Base-by-base conservation (phyloP, 2,888 invertebrate species). In the Phorcus lineatus region DNA sequence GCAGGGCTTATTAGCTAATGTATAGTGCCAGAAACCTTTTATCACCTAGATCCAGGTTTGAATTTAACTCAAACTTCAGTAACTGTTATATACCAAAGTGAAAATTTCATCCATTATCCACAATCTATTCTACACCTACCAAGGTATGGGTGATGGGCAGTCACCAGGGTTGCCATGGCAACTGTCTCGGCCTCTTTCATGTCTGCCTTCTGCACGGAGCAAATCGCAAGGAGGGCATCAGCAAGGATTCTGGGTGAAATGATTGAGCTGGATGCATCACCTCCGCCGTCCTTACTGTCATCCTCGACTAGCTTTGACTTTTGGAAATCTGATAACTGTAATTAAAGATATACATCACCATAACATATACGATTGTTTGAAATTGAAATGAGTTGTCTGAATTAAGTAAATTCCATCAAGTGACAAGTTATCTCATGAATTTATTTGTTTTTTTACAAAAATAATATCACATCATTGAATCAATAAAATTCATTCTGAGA, bases 121-220 rank as follows among this genome's bases (percentile, higher is more conserved):
- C 47, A 13, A 6, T 11, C 7, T 11, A 13, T 13, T 9, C 6
- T 47, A 47, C 47, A 47, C 47, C 87, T 89, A 94, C 94, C 91
- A 55, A 96, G 95, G 55, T 95, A 94, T 0, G 96, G 96, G 93
- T 97, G 96, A 93, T 97, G 97, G 76, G 96, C 95, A 62, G 96
- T 95, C 17, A 96, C 94, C 36, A 98, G 92, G 6, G 96, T 94
- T 81, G 95, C 96, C 79, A 96, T 91, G 0, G 95, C 95, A 74
- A 97, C 92, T 11, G 93, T 90, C 86, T 96, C 94, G 0, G 95
- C 94, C 90, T 96, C 95, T 87, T 94, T 94, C 74, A 90, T 82
- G 52, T 93, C 92, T 7, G 94, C 88, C 77, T 88, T 89, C 22
- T 88, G 86, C 9, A 91, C 89, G 31, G 85, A 81, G 57, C 91